Percentiles rank a stretch among this genome's conserved stretches.
Evolutionary conservation across 2,113 vertebrate genomes (phyloP).

Genomic region (Cathartes aura): DNA sequence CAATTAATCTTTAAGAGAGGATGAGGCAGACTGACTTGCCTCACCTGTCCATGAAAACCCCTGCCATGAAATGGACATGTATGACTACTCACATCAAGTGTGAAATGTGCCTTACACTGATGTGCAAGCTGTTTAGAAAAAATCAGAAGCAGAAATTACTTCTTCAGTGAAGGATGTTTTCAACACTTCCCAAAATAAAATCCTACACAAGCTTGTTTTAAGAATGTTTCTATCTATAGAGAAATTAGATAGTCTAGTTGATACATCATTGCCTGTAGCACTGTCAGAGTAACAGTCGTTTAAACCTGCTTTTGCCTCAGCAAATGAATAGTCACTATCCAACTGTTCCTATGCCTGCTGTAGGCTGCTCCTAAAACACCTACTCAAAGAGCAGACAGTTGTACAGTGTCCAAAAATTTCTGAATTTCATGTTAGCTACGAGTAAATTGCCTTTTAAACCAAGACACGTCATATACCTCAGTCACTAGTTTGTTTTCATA

Average conservation of each 20-base stretch:
- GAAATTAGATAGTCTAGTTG: not conserved
- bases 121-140: constrained; percentile 30
- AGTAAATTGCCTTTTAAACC: not conserved
- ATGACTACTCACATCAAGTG: not conserved
- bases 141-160: not conserved
- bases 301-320: not conserved
- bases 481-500: not conserved
- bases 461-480: not conserved
- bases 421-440: not conserved
- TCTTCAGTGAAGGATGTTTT: not conserved
- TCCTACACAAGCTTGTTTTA: not conserved
- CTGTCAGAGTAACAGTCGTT: not conserved
- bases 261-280: not conserved
- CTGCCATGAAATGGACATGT: not conserved
- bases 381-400: not conserved
- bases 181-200: not conserved
- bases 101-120: not conserved
- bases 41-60: not conserved
- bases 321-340: not conserved
- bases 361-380: not conserved
- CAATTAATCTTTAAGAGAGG: not conserved
- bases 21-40: not conserved
- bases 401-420: not conserved
- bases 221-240: not conserved
- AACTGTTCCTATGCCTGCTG: not conserved